A percentile compares a stretch with the other conserved stretches of the same genome.
Conservation (phyloP, 2,113 vertebrate genomes). For the Perognathus longimembris region DNA sequence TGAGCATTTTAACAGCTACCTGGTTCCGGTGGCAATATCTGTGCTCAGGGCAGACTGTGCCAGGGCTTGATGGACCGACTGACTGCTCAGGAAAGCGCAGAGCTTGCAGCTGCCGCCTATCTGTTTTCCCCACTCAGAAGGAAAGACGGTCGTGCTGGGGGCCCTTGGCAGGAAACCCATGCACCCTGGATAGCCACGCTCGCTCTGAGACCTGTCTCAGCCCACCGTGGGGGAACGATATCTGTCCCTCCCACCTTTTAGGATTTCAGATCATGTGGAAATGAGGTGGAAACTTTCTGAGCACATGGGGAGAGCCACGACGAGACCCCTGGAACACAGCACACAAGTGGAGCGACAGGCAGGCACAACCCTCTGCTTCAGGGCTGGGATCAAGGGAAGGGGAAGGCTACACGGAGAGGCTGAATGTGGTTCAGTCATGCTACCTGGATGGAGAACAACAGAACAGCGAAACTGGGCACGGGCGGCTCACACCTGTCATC, state of each 20-base stretch:
- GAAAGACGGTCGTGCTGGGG: not conserved
- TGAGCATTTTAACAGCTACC: not conserved
- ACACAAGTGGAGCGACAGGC: too few relatives aligned
- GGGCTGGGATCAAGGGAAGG: too few relatives aligned
- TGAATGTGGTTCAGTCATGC: too few relatives aligned
- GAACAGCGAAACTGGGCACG: too few relatives aligned
- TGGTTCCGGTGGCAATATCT: not conserved
- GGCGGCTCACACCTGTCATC: too few relatives aligned
- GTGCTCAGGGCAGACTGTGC: not conserved
- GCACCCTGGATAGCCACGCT: not conserved
- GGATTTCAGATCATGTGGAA: not conserved
- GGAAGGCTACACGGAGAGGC: too few relatives aligned
- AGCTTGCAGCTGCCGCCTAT: not conserved
- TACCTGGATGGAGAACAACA: too few relatives aligned
- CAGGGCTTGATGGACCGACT: not conserved
- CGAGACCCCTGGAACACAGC: too few relatives aligned
- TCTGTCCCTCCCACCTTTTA: not conserved
- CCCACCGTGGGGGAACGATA: not conserved
- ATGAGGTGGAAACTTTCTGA: not conserved
- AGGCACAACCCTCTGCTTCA: too few relatives aligned
- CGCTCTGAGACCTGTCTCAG: not conserved
- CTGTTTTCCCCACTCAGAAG: not conserved
- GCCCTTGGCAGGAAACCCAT: not conserved
- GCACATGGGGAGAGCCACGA: too few relatives aligned
- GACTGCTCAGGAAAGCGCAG: not conserved